Conservation (phyloP, 2,888 invertebrate genomes). For the Electrophaes corylata region DNA sequence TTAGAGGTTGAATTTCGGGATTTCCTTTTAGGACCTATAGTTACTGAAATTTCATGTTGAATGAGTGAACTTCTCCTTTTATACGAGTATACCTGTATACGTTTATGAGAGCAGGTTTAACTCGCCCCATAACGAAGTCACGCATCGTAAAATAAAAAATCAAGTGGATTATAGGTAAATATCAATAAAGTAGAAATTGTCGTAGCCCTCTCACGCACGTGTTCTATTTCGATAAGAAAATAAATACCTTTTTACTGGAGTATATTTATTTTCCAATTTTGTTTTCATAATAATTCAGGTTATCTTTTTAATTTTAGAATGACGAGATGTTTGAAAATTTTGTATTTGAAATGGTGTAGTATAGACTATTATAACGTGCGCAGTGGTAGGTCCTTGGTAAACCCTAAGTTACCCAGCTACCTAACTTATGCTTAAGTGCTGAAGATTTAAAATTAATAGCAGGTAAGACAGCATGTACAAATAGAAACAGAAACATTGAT, state of each 20-base stretch:
- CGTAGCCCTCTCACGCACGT: constrained; percentile 29
- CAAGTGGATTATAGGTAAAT: constrained; percentile 34
- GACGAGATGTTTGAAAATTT: background rate
- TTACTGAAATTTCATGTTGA: no score
- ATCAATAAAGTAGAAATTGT: constrained; percentile 26
- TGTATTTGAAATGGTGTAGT: background rate
- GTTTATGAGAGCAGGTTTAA: constrained; percentile 1
- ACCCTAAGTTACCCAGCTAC: no score
- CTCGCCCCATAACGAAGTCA: constrained; percentile 6
- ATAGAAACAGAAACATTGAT: no score
- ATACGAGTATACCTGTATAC: no score
- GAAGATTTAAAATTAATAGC: no score
- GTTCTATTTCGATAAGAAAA: constrained; percentile 29
- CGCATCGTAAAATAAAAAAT: constrained; percentile 22
- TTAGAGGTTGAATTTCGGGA: no score
- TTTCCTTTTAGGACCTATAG: no score
- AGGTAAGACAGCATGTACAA: no score
- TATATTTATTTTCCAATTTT: constrained; percentile 24
- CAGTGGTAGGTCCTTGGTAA: background rate
- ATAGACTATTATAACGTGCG: background rate
- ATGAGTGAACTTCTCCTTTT: no score
- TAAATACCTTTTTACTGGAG: constrained; percentile 29
- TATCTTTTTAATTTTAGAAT: background rate
- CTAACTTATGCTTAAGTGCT: background rate
- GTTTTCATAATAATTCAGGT: constrained; percentile 20